Evolutionary conservation across 2,797 vertebrate genomes (phyloP).

Genomic region (Astyanax mexicanus): DNA sequence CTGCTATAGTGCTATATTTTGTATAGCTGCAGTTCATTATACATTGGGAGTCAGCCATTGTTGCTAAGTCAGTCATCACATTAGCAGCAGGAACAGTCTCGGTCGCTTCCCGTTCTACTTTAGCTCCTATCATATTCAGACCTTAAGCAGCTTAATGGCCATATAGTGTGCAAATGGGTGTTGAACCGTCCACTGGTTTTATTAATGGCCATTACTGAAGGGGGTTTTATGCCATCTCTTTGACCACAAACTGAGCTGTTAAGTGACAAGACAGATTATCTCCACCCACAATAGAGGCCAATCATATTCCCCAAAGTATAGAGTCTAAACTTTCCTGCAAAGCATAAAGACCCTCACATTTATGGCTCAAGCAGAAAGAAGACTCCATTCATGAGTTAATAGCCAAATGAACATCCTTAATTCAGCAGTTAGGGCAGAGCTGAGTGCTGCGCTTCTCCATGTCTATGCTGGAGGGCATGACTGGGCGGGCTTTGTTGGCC

Average conservation of each 20-base stretch:
- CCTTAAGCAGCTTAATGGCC: slow-evolving; percentile 60
- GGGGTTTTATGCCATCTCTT: slow-evolving; percentile 60
- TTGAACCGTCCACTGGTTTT: slow-evolving; percentile 50
- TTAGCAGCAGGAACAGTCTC: slow-evolving; percentile 31
- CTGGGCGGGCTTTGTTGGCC: slow-evolving; percentile 57
- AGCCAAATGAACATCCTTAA: slow-evolving; percentile 65
- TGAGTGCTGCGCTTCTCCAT: slow-evolving; percentile 44
- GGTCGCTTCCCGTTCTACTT: slow-evolving; percentile 39
- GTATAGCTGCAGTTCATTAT: slow-evolving; percentile 3
- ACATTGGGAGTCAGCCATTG: slow-evolving; percentile 32
- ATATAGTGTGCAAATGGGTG: slow-evolving; percentile 50
- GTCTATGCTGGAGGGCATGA: slow-evolving; percentile 48
- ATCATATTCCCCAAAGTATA: slow-evolving; percentile 61
- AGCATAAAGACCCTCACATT: slow-evolving; percentile 63
- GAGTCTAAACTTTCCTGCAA: slow-evolving; percentile 60
- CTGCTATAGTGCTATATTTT: no score
- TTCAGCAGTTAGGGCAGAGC: slow-evolving; percentile 58
- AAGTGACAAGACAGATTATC: slow-evolving; percentile 67
- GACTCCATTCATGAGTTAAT: slow-evolving; percentile 67
- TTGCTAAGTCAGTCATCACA: slow-evolving; percentile 43
- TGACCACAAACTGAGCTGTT: slow-evolving; percentile 62
- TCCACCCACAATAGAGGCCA: slow-evolving; percentile 60
- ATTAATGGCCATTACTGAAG: slow-evolving; percentile 54
- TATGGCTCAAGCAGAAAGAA: slow-evolving; percentile 48
- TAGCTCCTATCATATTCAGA: slow-evolving; percentile 58